A percentile compares a stretch with the other conserved stretches of the same genome.
These are phyloP conservation scores for Dryomyza anilis DNA, from an alignment of 2,888 invertebrate species.

Conservation along the genomic window DNA sequence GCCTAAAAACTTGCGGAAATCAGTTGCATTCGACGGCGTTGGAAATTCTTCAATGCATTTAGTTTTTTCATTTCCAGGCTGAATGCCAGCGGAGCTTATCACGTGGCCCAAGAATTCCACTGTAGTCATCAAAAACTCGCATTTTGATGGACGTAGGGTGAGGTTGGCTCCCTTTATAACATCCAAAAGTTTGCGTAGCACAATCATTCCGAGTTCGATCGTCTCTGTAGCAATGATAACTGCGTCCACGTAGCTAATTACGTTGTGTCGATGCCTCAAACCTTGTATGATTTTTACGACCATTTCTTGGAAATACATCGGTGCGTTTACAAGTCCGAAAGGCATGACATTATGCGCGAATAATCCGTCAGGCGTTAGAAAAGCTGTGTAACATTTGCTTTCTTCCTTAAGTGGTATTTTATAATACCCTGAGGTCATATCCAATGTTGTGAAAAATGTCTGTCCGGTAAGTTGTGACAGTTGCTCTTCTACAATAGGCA, in stretches of 20 bases:
- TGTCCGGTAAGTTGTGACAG: constrained; percentile 37
- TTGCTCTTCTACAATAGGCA: constrained; percentile 36
- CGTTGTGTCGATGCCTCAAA: not conserved
- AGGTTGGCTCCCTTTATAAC: not conserved
- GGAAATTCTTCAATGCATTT: constrained; percentile 28
- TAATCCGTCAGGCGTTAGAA: constrained; percentile 39
- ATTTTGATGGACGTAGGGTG: constrained; percentile 28
- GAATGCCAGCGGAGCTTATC: constrained; percentile 21
- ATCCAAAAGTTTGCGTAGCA: constrained; percentile 22
- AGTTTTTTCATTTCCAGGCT: constrained; percentile 31
- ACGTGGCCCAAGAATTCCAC: constrained; percentile 30
- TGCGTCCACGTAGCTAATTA: constrained; percentile 22
- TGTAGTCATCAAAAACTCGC: constrained; percentile 12
- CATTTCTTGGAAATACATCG: constrained; percentile 45
- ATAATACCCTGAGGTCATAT: not conserved
- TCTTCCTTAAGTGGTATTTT: constrained; percentile 26
- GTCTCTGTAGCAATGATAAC: constrained; percentile 27
- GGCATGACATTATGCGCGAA: constrained; percentile 49
- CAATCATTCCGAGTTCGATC: not conserved
- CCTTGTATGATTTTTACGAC: not conserved
- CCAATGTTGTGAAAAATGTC: constrained; percentile 24
- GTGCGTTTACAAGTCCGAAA: constrained; percentile 51
- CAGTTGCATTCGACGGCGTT: constrained; percentile 25
- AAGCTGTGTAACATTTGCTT: constrained; percentile 33
- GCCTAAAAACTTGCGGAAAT: constrained; percentile 32